Evolutionary conservation across 1,140 invertebrate genomes (phyloP).

Genomic region (Panagrolaimus sp.): DNA sequence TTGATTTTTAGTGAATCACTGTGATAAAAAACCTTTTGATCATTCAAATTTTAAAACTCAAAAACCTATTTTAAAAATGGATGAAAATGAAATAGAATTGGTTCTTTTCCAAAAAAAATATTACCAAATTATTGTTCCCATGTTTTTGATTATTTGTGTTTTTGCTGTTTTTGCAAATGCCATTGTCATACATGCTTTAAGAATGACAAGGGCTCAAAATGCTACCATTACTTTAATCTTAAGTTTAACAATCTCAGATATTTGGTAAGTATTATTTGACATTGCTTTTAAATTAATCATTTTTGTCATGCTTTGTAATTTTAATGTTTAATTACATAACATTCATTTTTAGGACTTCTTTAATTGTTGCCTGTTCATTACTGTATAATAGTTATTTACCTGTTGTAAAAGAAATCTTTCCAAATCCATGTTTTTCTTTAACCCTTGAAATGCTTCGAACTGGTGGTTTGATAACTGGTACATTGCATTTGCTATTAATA

Average conservation of each 20-base stretch:
- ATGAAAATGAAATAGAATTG: no score
- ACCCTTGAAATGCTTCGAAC: slow-evolving; percentile 45
- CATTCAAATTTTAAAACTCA: no score
- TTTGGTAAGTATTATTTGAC: slow-evolving; percentile 31
- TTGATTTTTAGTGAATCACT: no score
- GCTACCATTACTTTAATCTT: slow-evolving; percentile 41
- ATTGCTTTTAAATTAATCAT: neutral
- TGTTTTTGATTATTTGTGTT: slow-evolving; percentile 31
- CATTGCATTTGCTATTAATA: slow-evolving; percentile 45
- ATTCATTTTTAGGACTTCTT: slow-evolving; percentile 31
- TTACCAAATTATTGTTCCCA: slow-evolving; percentile 46
- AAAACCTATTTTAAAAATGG: no score
- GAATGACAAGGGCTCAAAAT: slow-evolving; percentile 39
- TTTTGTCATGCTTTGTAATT: no score
- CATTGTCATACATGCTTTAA: slow-evolving; percentile 37
- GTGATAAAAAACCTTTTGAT: no score
- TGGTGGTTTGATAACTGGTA: slow-evolving; percentile 31
- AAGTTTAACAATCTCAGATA: slow-evolving; percentile 42
- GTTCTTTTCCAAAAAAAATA: slow-evolving; percentile 41
- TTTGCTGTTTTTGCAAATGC: slow-evolving; percentile 39
- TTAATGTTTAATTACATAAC: neutral
- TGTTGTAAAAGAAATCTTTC: slow-evolving; percentile 29
- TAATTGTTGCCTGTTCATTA: slow-evolving; percentile 41
- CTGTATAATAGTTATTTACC: slow-evolving; percentile 48
- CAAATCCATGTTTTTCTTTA: slow-evolving; percentile 44